Percentiles rank a stretch among this genome's conserved stretches.
Evolutionary conservation across 2,888 invertebrate species (phyloP).

Genomic region (Cordylochernes scorpioides): DNA sequence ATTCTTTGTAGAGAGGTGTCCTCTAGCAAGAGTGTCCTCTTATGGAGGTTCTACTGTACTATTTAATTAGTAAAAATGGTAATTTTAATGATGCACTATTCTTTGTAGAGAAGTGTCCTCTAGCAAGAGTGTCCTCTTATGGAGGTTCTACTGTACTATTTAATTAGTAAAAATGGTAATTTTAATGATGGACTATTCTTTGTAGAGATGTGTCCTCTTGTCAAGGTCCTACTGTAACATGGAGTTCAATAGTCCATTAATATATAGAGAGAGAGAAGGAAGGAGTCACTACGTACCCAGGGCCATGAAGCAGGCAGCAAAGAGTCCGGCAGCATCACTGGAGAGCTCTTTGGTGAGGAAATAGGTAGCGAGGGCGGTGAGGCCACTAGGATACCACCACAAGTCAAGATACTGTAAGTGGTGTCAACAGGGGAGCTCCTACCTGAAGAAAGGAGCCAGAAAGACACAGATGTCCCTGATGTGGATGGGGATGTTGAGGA

Average conservation of each 20-base stretch:
- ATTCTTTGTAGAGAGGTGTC: too few relatives aligned
- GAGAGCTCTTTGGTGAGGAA: constrained; percentile 88
- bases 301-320: constrained; percentile 95
- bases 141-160: constrained; percentile 1
- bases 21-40: too few relatives aligned
- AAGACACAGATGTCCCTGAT: constrained; percentile 97
- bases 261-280: neutral
- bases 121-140: too few relatives aligned
- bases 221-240: too few relatives aligned
- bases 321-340: constrained; percentile 82
- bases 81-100: too few relatives aligned
- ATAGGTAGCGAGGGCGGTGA: constrained; percentile 92
- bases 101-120: too few relatives aligned
- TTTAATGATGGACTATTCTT: too few relatives aligned
- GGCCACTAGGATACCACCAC: constrained; percentile 37
- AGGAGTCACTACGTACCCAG: constrained; percentile 29
- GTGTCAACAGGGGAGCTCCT: constrained; percentile 13
- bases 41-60: too few relatives aligned
- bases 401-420: neutral
- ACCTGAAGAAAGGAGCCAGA: constrained; percentile 86
- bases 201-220: too few relatives aligned
- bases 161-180: neutral
- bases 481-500: constrained; percentile 83
- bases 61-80: too few relatives aligned
- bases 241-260: too few relatives aligned